These are phyloP conservation scores for Poeciliopsis infans DNA, from an alignment of 2,797 vertebrate genomes.

Conservation along the genomic window DNA sequence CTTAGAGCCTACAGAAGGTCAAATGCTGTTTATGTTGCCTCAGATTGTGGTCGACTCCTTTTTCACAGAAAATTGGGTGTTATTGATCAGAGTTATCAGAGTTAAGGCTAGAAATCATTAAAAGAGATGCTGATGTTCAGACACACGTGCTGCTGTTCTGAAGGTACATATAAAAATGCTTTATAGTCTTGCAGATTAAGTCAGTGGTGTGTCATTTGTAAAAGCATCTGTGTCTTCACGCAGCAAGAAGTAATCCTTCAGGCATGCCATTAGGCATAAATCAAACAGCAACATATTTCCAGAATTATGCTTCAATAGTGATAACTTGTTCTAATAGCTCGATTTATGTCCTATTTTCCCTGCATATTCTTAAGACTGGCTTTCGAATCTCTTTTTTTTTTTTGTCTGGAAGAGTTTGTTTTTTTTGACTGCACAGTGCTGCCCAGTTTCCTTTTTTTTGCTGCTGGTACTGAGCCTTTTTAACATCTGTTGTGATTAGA, in stretches of 20 bases:
- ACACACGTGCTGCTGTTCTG: not conserved
- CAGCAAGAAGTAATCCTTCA: not conserved
- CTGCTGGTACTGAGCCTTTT: conserved; percentile 10
- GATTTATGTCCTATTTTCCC: not conserved
- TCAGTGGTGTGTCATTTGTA: not conserved
- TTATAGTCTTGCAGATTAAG: not conserved
- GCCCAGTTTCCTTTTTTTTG: not conserved
- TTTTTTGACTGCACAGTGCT: not conserved
- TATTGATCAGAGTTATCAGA: not conserved
- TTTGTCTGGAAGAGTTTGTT: not conserved
- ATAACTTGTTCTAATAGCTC: not conserved
- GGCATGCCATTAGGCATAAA: not conserved
- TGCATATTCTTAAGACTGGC: conserved; percentile 1
- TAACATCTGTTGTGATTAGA: conserved; percentile 19
- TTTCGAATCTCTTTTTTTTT: not conserved
- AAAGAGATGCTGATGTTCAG: not conserved
- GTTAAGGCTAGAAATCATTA: not conserved
- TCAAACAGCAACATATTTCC: not conserved
- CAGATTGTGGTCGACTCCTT: not conserved
- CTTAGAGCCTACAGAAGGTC: not conserved
- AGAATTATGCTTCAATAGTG: not conserved
- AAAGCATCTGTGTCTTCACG: not conserved
- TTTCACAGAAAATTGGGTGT: not conserved
- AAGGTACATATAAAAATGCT: not conserved
- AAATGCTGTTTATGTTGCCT: not conserved